Conservation (phyloP, 2,888 invertebrate genomes). For the Ametastegia equiseti region DNA sequence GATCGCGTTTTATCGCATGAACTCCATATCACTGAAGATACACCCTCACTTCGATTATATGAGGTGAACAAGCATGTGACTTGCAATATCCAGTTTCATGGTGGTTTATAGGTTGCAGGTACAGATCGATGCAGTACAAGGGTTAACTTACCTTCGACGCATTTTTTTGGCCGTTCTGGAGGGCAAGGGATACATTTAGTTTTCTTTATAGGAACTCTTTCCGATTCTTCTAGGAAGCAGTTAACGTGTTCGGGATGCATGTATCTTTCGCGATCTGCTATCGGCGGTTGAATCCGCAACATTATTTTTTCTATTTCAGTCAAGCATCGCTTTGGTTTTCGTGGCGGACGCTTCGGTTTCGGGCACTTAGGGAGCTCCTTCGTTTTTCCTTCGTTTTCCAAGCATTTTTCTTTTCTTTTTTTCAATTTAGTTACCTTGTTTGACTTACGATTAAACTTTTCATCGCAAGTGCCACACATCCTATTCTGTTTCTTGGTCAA, state of each 20-base stretch:
- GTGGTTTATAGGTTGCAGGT: neutral
- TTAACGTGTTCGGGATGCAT: constrained; percentile 54
- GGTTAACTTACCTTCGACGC: neutral
- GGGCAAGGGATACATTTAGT: neutral
- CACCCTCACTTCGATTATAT: no score
- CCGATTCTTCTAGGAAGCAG: constrained; percentile 54
- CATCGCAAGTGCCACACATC: neutral
- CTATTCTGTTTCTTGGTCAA: neutral
- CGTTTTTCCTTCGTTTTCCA: neutral
- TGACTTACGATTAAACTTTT: neutral
- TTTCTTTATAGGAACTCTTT: neutral
- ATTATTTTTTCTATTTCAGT: constrained; percentile 51
- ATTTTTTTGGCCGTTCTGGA: neutral
- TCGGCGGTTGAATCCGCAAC: constrained; percentile 60
- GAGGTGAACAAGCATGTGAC: neutral
- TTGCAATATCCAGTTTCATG: neutral
- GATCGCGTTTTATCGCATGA: neutral
- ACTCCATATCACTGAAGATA: neutral
- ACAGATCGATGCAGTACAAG: neutral
- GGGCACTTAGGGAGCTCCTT: constrained; percentile 19
- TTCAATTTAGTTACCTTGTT: neutral
- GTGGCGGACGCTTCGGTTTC: neutral
- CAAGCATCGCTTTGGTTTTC: neutral
- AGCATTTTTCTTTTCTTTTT: constrained; percentile 2
- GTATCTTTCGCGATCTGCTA: constrained; percentile 57